phyloP scores from a whole-genome alignment of 2,113 vertebrate genomes.

The Eulemur rufifrons region DNA sequence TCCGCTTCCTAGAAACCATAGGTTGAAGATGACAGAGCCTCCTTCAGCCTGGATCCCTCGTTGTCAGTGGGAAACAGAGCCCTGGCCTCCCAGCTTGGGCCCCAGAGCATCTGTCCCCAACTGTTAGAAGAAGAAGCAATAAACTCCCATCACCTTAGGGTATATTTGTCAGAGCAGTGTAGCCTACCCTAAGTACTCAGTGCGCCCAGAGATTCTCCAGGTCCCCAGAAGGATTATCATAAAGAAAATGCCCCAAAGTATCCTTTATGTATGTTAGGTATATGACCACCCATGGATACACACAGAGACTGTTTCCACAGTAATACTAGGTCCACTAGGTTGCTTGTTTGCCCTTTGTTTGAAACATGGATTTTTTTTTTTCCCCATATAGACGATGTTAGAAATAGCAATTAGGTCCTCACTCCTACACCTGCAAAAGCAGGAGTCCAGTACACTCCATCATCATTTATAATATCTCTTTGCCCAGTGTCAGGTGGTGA shows the following conservation, averaged over 20 bases:
- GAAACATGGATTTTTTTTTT: neutral
- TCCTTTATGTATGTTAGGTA: neutral
- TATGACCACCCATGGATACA: neutral
- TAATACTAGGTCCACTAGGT: neutral
- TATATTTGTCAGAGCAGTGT: neutral
- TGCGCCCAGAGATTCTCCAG: neutral
- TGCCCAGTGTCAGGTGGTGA: neutral
- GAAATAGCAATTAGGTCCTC: neutral
- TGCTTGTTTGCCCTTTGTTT: constrained; percentile 10
- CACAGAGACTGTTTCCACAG: neutral
- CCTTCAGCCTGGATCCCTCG: neutral
- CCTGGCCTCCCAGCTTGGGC: neutral
- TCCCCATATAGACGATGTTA: neutral
- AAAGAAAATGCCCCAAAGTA: neutral
- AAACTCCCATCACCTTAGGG: neutral
- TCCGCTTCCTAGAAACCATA: neutral
- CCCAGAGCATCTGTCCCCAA: neutral
- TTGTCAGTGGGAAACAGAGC: neutral
- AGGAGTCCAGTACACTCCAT: neutral
- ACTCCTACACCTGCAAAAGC: neutral
- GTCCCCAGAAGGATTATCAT: neutral
- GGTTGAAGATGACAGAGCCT: neutral
- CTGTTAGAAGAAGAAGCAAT: neutral
- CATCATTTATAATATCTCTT: neutral
- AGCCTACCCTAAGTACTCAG: neutral